Base-by-base conservation (phyloP, 2,113 vertebrate species). In the Neomonachus schauinslandi region DNA sequence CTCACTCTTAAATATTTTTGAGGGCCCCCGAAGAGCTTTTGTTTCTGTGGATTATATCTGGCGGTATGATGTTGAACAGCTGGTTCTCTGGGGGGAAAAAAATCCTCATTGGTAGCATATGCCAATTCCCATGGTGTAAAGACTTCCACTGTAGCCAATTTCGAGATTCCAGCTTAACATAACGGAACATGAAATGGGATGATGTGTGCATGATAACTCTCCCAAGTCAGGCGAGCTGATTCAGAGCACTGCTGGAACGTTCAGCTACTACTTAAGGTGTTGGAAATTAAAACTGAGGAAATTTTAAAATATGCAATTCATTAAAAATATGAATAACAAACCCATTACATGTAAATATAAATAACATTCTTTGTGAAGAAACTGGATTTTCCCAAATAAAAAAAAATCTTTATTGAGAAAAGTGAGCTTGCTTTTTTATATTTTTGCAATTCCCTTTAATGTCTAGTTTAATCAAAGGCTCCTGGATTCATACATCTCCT, bases 391-490 rank as follows among this genome's bases (percentile, higher is more conserved):
- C 19, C 51, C 74, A 94, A 87, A 90, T 63, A 72, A 46, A 94
- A 93, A 95, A 65, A 94, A 94, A 71, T 77, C 61, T 53, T 82
- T 88, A n/a, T 2, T 89, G 28, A 81, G 87, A 55, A 90, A n/a
- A 77, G 39, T 76, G 51, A 22, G 24, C 24, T 74, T 74, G 71
- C 22, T 74, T 74, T 74, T 46, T 74, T 28, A 46, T 33, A 46
- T 61, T 67, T 69, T 89, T 84, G 26, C 16, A 89, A 69, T 67
- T 84, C 31, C 39, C 57, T 93, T 84, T 63, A 72, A 61, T 55
- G 4, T 69, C 63, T 86, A 90, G 51, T 49, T 93, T 82, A 57
- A 46, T 90, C 39, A 36, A 92, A 94, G 72, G 76, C 0, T 46
- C 42, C 22, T 72, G 59, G 26, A 42, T 82, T 72, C 65, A 82